Conservation (phyloP, 2,113 vertebrate species). For the Hassar affinis region DNA sequence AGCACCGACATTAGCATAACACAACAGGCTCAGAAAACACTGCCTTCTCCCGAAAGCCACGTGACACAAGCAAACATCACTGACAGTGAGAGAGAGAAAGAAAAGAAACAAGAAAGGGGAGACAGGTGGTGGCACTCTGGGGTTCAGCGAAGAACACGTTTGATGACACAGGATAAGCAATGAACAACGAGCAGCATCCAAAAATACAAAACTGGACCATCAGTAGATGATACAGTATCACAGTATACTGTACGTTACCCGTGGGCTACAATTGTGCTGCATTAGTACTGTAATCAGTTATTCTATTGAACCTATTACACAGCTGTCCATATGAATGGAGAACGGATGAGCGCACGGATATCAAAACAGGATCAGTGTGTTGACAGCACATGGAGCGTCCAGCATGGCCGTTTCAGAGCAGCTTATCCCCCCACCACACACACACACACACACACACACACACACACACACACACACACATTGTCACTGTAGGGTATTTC, state of each 20-base stretch:
- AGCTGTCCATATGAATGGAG: not conserved
- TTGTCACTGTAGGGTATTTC: not conserved
- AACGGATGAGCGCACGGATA: not conserved
- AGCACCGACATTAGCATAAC: not conserved
- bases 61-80: slow-evolving; percentile 32
- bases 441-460: slow-evolving; percentile 28
- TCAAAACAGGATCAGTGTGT: not conserved
- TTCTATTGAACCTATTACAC: not conserved
- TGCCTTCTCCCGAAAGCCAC: slow-evolving; percentile 3
- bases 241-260: not conserved
- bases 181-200: slow-evolving; percentile 24
- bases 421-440: not conserved
- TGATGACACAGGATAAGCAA: slow-evolving; percentile 37
- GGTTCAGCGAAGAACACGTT: slow-evolving; percentile 23
- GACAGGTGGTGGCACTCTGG: slow-evolving; percentile 40
- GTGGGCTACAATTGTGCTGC: not conserved
- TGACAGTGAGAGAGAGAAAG: slow-evolving; percentile 1
- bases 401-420: slow-evolving; percentile 32
- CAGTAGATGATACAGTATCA: not conserved
- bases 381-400: slow-evolving; percentile 22
- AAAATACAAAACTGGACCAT: not conserved
- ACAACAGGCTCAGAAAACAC: not conserved
- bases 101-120: not conserved
- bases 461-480: slow-evolving; percentile 7
- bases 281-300: not conserved